Evolutionary conservation across 2,113 vertebrate species (phyloP), one percentile per base, ranked within the genome.

Genomic region (Kryptolebias marmoratus): DNA sequence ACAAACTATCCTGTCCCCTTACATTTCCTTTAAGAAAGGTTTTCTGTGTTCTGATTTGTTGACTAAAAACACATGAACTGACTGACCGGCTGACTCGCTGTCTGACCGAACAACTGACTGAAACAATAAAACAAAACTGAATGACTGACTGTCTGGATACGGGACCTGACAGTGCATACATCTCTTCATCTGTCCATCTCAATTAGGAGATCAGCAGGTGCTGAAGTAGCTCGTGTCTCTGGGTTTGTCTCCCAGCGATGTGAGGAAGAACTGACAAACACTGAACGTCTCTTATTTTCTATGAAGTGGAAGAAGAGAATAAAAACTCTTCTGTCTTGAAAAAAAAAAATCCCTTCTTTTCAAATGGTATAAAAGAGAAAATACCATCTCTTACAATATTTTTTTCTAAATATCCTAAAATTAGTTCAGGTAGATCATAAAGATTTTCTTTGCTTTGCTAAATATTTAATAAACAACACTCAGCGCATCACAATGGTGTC

Each of bases 141-240:
- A 71, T 81, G 84, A 90, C 68, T 88, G 89, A 80, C 81, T 83
- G 81, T 22, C 74, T 73, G 77, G 72, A 83, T 83, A 88, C 80
- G 75, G 80, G 76, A 75, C 77, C 59, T 83, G 89, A 87, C 87
- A 84, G 77, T 32, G 50, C 80, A 71, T 81, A 63, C 71, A 42
- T 56, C 77, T 39, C 65, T 69, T 71, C 36, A 61, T 71, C 72
- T 82, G 84, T 80, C 81, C 48, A 2, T 76, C 86, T 85, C 59
- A 31, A 79, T 87, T 86, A 87, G 52, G 71, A 77, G 80, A 77
- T 68, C 77, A 76, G 68, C 65, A 64, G 36, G 66, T 22, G 60
- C 58, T 16, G 15, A 47, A 71, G 79, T 59, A 64, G 73, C 76
- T 80, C 13, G 54, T 18, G 63, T 30, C 55, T 73, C 0, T 16